Evolutionary conservation across 1,140 invertebrate genomes (phyloP), one percentile per base, ranked within the genome.

Genomic region (Trachelipus rathkii): DNA sequence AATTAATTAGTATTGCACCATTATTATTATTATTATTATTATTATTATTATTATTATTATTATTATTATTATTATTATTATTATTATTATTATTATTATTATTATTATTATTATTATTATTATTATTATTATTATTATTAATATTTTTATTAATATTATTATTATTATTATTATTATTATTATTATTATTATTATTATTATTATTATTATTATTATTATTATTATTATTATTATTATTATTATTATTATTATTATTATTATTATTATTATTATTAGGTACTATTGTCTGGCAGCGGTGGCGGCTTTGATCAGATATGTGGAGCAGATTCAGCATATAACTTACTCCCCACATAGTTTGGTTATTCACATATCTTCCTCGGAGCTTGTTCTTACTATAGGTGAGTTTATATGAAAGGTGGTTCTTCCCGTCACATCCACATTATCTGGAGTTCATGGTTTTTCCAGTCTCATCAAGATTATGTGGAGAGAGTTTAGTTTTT

Each of bases 271-370:
- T 60, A 15, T 60, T 72, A 79, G 68, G 82, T 95, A 94, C 85
- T 96, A 95, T 83, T 91, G 92, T 66, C 84, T 96, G 66, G 89
- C 93, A 71, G 90, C 94, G 19, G 89, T 89, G 21, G 89, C 91
- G 69, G 94, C 93, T 6, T 85, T 97, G 3, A 84, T 96, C 2
- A 93, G 92, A 82, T 96, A 95, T 84, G 87, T 95, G 6, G 92
- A 95, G 84, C 89, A 89, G 78, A 89, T 91, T 76, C 90, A 94
- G 82, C 92, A 91, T 81, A 86, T 93, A 21, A 86, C 91, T 15
- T 95, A 92, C 86, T 89, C 90, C 7, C 89, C 90, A 67, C 89
- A 90, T 82, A 92, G 93, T 0, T 84, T 97, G 67, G 92, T 91
- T 85, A 88, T 96, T 69, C 89, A 92, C 77, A 97, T 92, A 85